These are phyloP conservation scores for Muscina levida DNA, from an alignment of 2,888 invertebrate species.

Conservation along the genomic window DNA sequence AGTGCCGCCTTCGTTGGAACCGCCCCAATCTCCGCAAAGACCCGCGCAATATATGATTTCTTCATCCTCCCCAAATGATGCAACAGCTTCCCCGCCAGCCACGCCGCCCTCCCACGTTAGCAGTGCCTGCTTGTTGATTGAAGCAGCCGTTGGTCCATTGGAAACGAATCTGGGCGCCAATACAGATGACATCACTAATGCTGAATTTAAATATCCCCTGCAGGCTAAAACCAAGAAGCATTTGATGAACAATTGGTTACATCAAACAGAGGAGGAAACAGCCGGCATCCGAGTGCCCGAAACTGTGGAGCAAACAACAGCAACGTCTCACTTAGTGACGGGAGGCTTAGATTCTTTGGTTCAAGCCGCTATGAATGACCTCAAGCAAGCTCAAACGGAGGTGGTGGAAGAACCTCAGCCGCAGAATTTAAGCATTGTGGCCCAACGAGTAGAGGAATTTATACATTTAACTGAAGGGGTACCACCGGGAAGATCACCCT, in stretches of 20 bases:
- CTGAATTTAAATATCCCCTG: conserved; percentile 89
- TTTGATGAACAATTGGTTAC: conserved; percentile 94
- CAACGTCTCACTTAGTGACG: conserved; percentile 12
- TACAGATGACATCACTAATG: conserved; percentile 35
- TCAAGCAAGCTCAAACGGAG: conserved; percentile 76
- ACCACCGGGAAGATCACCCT: conserved; percentile 26
- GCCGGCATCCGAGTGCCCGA: not conserved
- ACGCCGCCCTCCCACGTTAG: conserved; percentile 81
- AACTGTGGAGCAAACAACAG: conserved; percentile 7
- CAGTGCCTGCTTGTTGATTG: conserved; percentile 90
- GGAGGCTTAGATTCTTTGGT: conserved; percentile 67
- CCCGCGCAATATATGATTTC: conserved; percentile 58
- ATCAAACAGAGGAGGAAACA: conserved; percentile 82
- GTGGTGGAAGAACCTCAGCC: conserved; percentile 62
- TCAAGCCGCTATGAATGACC: conserved; percentile 69
- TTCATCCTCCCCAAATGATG: conserved; percentile 35
- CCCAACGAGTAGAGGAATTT: conserved; percentile 79
- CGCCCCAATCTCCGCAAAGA: conserved; percentile 59
- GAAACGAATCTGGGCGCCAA: conserved; percentile 78
- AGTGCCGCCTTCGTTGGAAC: not conserved
- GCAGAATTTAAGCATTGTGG: conserved; percentile 74
- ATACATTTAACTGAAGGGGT: conserved; percentile 76
- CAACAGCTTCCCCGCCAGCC: conserved; percentile 71
- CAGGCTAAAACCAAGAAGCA: conserved; percentile 91
- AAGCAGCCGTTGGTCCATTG: conserved; percentile 90